phyloP scores from a whole-genome alignment of 1,140 invertebrate species.

The Forficula auricularia region DNA sequence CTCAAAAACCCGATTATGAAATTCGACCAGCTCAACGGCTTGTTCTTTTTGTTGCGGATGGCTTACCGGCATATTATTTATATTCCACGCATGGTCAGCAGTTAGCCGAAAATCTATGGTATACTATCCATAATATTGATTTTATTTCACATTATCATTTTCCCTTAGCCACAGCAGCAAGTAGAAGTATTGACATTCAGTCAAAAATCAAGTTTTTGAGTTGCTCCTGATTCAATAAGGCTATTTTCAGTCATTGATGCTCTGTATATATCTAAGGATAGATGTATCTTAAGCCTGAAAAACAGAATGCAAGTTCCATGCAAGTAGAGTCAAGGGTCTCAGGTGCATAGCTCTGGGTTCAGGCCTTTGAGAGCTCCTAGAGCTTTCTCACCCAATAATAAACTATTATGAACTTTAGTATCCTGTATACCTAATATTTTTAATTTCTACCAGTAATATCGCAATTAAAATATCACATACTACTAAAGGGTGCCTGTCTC shows the following conservation, averaged over 20 bases:
- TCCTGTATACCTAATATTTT: too few relatives aligned
- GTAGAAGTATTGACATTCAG: not conserved
- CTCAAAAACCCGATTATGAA: conserved; percentile 22
- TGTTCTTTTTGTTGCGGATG: conserved; percentile 77
- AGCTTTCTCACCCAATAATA: too few relatives aligned
- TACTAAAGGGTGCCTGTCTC: too few relatives aligned
- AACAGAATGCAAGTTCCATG: too few relatives aligned
- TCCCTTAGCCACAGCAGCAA: not conserved
- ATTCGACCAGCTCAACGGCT: conserved; percentile 52
- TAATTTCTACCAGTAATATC: too few relatives aligned
- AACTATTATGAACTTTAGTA: too few relatives aligned
- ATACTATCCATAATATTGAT: conserved; percentile 27
- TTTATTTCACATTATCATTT: not conserved
- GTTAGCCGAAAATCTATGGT: conserved; percentile 34
- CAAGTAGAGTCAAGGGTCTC: too few relatives aligned
- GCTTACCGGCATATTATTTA: conserved; percentile 69
- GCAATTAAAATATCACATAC: too few relatives aligned
- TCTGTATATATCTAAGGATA: too few relatives aligned
- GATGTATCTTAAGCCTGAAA: too few relatives aligned
- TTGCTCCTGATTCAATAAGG: not conserved
- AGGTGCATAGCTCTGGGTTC: too few relatives aligned
- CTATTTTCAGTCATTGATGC: not conserved
- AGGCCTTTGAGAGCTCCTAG: too few relatives aligned
- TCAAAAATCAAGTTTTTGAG: not conserved
- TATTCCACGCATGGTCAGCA: conserved; percentile 25